A percentile compares a stretch with the other conserved stretches of the same genome.
Conservation (phyloP, 2,113 vertebrate genomes). For the Xenopus borealis region DNA sequence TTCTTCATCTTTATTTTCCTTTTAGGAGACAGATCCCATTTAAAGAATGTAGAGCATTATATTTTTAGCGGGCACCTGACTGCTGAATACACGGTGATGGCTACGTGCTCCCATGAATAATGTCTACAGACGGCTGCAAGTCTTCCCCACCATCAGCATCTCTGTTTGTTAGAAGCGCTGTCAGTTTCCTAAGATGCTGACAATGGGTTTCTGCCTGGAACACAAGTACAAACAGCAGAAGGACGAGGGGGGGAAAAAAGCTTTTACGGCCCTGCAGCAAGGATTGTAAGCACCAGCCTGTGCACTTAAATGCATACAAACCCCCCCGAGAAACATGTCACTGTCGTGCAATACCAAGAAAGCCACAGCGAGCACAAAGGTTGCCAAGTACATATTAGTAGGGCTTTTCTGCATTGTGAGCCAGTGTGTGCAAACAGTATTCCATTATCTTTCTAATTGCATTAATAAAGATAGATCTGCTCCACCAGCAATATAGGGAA, state of each 20-base stretch:
- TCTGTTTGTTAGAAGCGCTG: conserved; percentile 6
- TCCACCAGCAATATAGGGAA: background rate
- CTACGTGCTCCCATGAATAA: background rate
- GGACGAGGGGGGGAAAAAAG: background rate
- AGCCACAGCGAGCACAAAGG: conserved; percentile 41
- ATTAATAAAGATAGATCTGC: conserved; percentile 55
- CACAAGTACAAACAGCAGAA: conserved; percentile 2
- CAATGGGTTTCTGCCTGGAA: conserved; percentile 9
- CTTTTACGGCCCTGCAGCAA: conserved; percentile 20
- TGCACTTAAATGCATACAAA: background rate
- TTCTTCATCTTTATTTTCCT: too few relatives aligned
- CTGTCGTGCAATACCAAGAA: too few relatives aligned
- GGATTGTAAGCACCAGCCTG: conserved; percentile 24
- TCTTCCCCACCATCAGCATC: conserved; percentile 18
- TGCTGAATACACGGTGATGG: background rate
- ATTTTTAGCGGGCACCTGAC: conserved; percentile 5
- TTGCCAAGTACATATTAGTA: conserved; percentile 50
- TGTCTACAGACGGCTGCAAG: conserved; percentile 10
- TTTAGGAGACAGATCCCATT: too few relatives aligned
- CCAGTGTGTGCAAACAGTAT: conserved; percentile 55
- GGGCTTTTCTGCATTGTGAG: conserved; percentile 41
- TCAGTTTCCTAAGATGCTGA: conserved; percentile 32
- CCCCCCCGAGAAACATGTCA: too few relatives aligned
- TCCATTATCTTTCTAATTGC: conserved; percentile 54
- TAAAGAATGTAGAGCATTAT: background rate